Evolutionary conservation across 2,888 invertebrate species (phyloP), one percentile per base, ranked within the genome.

Genomic region (Linnaemya tessellans): DNA sequence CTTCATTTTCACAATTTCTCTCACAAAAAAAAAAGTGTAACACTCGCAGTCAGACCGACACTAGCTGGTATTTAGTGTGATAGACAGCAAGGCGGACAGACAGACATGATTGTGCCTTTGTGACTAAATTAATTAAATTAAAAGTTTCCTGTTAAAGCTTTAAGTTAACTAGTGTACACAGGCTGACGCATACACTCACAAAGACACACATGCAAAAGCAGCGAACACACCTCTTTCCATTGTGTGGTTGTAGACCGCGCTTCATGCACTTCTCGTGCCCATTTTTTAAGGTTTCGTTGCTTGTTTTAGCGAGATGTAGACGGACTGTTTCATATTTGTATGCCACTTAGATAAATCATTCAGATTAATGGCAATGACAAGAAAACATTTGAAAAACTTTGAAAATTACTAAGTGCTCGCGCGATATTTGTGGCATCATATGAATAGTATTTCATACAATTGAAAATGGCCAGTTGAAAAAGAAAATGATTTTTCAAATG

Each of bases 71-170:
- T n/a, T 60, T 60, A 38, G 18, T 38, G 41, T 18, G 54, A 54
- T 20, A 56, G 38, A 46, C 46, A 71, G n/a, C 18, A 51, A 65
- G 71, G 25, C 25, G n/a, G 51, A 54, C 15, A 41, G 54, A 18
- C 43, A 13, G 68, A 35, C 49, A 88, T 90, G 90, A 90, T 90
- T 90, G 89, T 88, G 90, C 88, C 90, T 89, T 91, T 91, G 90
- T 91, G 90, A 89, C 89, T 91, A 90, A 91, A 92, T 92, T 92
- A 91, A 92, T 91, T 91, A 89, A 91, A 92, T 91, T 91, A 91
- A 91, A 91, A 90, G 90, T 91, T 92, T 92, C 91, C 91, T 91
- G 91, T 89, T 91, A 90, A 90, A 89, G 89, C 89, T 90, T 88
- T 88, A 88, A 89, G 62, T 71, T 64, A 70, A 74, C 75, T 60